These are phyloP conservation scores for Himalopsyche japonica DNA, from an alignment of 2,888 invertebrate species.

Conservation along the genomic window DNA sequence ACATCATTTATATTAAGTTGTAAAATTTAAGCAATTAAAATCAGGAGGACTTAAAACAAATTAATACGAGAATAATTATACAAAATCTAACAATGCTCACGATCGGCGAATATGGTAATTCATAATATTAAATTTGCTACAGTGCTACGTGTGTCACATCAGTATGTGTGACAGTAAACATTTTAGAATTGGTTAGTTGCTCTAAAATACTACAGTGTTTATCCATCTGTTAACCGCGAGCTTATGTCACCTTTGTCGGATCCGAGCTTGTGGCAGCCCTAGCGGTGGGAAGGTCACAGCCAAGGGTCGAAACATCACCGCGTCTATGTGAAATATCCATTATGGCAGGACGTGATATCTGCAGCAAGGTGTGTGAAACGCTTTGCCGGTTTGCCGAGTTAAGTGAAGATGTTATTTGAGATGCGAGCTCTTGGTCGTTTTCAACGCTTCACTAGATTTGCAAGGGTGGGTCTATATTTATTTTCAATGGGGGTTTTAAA, in stretches of 20 bases:
- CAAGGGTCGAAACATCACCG: constrained; percentile 25
- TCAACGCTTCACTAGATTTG: not conserved
- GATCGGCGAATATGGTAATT: too few species aligned
- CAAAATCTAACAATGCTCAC: too few species aligned
- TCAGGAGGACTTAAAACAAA: too few species aligned
- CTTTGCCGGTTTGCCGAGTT: constrained; percentile 12
- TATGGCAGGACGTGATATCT: constrained; percentile 31
- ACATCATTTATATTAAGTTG: too few species aligned
- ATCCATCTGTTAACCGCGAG: too few species aligned
- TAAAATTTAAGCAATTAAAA: too few species aligned
- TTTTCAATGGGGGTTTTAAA: not conserved
- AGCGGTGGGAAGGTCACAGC: constrained; percentile 19
- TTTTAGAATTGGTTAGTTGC: too few species aligned
- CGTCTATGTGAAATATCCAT: constrained; percentile 31
- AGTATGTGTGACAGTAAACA: too few species aligned
- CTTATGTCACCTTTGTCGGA: not conserved
- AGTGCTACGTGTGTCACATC: too few species aligned
- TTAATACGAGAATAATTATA: too few species aligned
- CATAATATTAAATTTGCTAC: too few species aligned
- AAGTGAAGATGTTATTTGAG: constrained; percentile 19
- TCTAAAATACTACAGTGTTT: too few species aligned
- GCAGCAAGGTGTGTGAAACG: constrained; percentile 17
- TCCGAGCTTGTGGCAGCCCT: not conserved
- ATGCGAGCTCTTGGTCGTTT: not conserved
- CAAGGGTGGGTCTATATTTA: not conserved